Evolutionary conservation across 2,888 invertebrate genomes (phyloP), one percentile per base, ranked within the genome.

Genomic region (Trimorus sp.): DNA sequence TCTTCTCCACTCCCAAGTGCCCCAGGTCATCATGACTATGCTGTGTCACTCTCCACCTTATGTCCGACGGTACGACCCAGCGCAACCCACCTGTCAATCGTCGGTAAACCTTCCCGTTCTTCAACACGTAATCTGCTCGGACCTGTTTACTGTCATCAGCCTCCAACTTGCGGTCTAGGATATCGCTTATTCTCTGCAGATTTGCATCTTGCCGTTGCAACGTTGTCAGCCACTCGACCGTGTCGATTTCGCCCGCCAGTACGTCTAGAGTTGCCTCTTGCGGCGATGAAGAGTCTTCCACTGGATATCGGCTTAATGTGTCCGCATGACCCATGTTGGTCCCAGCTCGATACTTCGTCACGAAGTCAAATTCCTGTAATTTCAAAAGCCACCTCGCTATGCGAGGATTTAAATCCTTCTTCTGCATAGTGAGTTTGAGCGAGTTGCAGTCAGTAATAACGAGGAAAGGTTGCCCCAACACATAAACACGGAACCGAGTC

Each of bases 381-480:
- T 70, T 48, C 0, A 75, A 9, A 8, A 79, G 12, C 79, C 70
- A 79, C n/a, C 56, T 54, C 1, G 65, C 65, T 6, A 78, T 78
- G 2, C 68, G 9, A 0, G 74, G 69, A 9, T 58, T 54, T 0
- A 69, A 5, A 5, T 79, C 69, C 40, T 68, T 79, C 38, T 79
- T 79, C 1, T 51, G 1, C 54, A 63, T 66, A 7, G 79, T 69
- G 1, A 58, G 14, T 36, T 69, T 66, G 8, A 74, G 15, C 12
- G 74, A 66, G 11, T 66, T 62, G 26, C 73, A 79, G 7, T 74
- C 68, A 0, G 73, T 79, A 1, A 79, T 51, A 0, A 74, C 42
- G 0, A 12, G 37, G 9, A 79, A 73, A 1, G 7, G 7, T 37
- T 60, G 49, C 2, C 26, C 36, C 45, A 79, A 15, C 11, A 91